phyloP scores from a whole-genome alignment of 2,113 vertebrate genomes.

The Heteronetta atricapilla region DNA sequence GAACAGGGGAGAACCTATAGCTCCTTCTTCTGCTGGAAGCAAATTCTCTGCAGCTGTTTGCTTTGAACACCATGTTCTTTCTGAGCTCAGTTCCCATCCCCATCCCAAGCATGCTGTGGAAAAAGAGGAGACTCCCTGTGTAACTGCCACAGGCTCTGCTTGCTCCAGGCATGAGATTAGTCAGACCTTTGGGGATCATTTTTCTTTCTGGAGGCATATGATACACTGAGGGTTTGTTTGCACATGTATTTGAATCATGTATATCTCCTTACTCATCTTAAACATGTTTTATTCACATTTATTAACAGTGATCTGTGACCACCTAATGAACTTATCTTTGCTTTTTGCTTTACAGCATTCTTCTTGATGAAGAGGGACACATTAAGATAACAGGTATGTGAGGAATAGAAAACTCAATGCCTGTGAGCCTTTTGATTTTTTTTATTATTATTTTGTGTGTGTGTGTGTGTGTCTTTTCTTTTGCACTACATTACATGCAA shows the following conservation, averaged over 20 bases:
- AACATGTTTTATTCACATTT: background rate
- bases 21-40: background rate
- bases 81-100: background rate
- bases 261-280: background rate
- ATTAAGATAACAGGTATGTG: constrained; percentile 94
- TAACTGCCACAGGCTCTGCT: rapidly evolving
- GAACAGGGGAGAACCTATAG: background rate
- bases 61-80: background rate
- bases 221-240: background rate
- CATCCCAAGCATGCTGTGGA: background rate
- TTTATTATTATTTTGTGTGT: background rate
- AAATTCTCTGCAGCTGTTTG: background rate
- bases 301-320: background rate
- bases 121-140: background rate
- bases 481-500: background rate
- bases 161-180: background rate
- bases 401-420: background rate
- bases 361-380: constrained; percentile 95
- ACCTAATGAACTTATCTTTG: background rate
- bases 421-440: background rate
- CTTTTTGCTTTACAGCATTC: constrained; percentile 82
- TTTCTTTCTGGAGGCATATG: background rate
- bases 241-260: background rate
- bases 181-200: background rate
- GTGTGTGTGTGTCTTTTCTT: background rate